Percentiles rank a stretch among this genome's conserved stretches.
Evolutionary conservation across 2,888 invertebrate genomes (phyloP).

Genomic region (Drosophila buzzatii): DNA sequence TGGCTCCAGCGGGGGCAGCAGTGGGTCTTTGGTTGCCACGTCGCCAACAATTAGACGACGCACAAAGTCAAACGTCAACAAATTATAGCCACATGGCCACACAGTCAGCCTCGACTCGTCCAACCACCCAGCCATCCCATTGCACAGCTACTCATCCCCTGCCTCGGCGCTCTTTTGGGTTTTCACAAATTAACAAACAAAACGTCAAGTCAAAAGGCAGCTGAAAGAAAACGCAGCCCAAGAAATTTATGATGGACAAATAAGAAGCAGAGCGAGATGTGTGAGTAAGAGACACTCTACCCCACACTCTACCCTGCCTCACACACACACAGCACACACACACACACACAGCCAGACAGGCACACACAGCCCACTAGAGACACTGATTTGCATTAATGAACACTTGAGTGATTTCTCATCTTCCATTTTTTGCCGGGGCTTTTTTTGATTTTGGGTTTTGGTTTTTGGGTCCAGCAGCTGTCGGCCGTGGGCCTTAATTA

Average conservation of each 20-base stretch:
- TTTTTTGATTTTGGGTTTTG: slow-evolving; percentile 36
- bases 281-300: slow-evolving; percentile 9
- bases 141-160: background rate
- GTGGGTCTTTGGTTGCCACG: slow-evolving; percentile 39
- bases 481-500: slow-evolving; percentile 77
- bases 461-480: slow-evolving; percentile 70
- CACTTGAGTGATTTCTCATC: slow-evolving; percentile 77
- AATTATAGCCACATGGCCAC: slow-evolving; percentile 79
- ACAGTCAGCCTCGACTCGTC: slow-evolving; percentile 39
- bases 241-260: slow-evolving; percentile 53
- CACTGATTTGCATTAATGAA: slow-evolving; percentile 84
- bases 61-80: slow-evolving; percentile 81
- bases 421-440: slow-evolving; percentile 26
- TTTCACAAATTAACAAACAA: slow-evolving; percentile 79
- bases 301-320: background rate
- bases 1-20: background rate
- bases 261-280: slow-evolving; percentile 23
- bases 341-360: slow-evolving; percentile 48
- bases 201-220: slow-evolving; percentile 63
- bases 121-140: background rate
- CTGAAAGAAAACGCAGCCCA: slow-evolving; percentile 56
- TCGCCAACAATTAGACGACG: slow-evolving; percentile 77
- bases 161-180: slow-evolving; percentile 13
- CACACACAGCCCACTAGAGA: slow-evolving; percentile 49
- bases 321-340: slow-evolving; percentile 3